phyloP scores from a whole-genome alignment of 2,888 invertebrate species.

The Deilephila porcellus region DNA sequence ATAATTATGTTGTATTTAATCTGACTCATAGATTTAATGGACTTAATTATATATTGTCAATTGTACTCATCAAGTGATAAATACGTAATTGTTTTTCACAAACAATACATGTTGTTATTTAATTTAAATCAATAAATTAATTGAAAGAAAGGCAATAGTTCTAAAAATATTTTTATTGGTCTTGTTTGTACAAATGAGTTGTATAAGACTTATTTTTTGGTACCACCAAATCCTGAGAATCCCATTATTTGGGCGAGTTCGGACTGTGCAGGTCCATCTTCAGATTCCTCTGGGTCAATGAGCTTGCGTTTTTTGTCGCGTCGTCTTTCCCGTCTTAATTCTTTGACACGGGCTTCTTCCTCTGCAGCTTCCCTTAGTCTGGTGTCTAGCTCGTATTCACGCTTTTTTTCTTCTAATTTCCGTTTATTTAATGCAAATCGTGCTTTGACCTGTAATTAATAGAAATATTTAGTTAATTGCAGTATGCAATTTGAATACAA shows the following conservation, averaged over 20 bases:
- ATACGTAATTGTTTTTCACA: no score
- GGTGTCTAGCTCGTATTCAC: conserved; percentile 97
- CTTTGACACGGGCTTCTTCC: conserved; percentile 97
- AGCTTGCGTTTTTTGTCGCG: conserved; percentile 95
- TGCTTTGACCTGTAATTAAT: conserved; percentile 87
- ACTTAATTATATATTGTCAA: no score
- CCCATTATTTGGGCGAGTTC: conserved; percentile 97
- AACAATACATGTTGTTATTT: no score
- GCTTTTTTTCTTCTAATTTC: conserved; percentile 97
- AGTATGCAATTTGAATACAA: neutral
- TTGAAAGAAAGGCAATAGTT: neutral
- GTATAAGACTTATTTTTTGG: conserved; percentile 86
- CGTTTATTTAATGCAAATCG: conserved; percentile 96
- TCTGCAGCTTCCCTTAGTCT: conserved; percentile 96
- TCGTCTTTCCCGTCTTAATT: conserved; percentile 93
- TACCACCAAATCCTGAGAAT: conserved; percentile 95
- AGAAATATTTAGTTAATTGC: neutral
- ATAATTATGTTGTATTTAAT: no score
- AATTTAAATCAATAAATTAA: neutral
- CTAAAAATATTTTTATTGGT: neutral
- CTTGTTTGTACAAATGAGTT: conserved; percentile 3
- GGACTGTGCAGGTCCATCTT: conserved; percentile 82
- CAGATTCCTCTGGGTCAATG: conserved; percentile 84
- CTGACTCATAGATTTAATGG: no score
- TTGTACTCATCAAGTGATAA: no score